Evolutionary conservation across 2,797 vertebrate genomes (phyloP).

Genomic region (Periparus ater): DNA sequence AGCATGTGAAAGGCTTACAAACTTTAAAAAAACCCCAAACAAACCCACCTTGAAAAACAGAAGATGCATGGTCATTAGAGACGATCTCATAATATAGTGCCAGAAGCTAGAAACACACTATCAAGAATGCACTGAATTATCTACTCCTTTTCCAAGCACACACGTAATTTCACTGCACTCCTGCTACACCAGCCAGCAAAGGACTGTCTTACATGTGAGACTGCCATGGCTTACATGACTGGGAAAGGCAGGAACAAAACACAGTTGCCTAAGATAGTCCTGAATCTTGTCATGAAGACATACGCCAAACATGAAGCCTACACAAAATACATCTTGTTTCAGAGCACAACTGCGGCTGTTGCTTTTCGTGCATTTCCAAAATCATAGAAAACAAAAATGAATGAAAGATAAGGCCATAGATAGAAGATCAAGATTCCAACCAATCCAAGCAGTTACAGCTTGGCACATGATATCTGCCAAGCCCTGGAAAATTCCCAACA

Average conservation of each 20-base stretch:
- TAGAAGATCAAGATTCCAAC: not conserved
- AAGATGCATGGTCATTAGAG: fast-evolving
- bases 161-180: fast-evolving
- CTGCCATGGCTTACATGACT: fast-evolving
- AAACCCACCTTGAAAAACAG: not conserved
- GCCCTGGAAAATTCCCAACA: not conserved
- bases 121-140: not conserved
- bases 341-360: not conserved
- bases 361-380: not conserved
- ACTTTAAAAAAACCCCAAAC: fast-evolving
- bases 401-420: not conserved
- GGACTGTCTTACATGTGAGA: not conserved
- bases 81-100: not conserved
- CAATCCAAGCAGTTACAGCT: not conserved
- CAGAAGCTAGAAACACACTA: not conserved
- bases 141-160: not conserved
- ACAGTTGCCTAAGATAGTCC: not conserved
- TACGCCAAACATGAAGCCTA: not conserved
- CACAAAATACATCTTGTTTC: not conserved
- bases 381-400: not conserved
- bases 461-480: not conserved
- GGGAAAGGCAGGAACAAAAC: not conserved
- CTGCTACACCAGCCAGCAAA: not conserved
- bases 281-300: fast-evolving
- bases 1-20: not conserved